Evolutionary conservation across 1,140 invertebrate species (phyloP).

Genomic region (Ladona fulva): DNA sequence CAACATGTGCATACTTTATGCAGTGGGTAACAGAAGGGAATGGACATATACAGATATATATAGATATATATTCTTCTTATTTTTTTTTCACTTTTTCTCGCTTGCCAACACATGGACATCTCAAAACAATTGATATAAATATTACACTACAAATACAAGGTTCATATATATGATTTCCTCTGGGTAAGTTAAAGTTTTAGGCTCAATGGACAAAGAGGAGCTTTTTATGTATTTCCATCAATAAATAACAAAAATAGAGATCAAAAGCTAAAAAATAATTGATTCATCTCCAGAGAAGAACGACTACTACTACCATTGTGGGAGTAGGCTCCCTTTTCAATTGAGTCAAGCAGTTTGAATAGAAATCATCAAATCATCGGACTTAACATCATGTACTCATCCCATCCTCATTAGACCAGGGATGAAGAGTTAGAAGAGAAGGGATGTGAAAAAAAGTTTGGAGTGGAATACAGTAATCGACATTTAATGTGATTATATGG

Average conservation of each 20-base stretch:
- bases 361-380: too few species aligned
- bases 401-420: not conserved
- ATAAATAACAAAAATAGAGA: constrained; percentile 11
- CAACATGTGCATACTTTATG: not conserved
- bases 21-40: not conserved
- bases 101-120: not conserved
- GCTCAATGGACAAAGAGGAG: not conserved
- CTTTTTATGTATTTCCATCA: not conserved
- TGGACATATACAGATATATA: constrained; percentile 10
- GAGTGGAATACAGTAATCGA: not conserved
- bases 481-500: not conserved
- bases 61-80: constrained; percentile 4
- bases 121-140: constrained; percentile 9
- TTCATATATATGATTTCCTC: not conserved
- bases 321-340: too few species aligned
- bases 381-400: too few species aligned
- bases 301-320: not conserved
- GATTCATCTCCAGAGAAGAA: not conserved
- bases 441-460: not conserved
- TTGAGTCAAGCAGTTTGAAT: too few species aligned
- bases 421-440: not conserved
- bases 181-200: not conserved
- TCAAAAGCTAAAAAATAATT: not conserved
- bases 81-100: not conserved
- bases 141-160: not conserved